Evolutionary conservation across 2,888 invertebrate species (phyloP), one percentile per base, ranked within the genome.

Genomic region (Amphipoea oculea): DNA sequence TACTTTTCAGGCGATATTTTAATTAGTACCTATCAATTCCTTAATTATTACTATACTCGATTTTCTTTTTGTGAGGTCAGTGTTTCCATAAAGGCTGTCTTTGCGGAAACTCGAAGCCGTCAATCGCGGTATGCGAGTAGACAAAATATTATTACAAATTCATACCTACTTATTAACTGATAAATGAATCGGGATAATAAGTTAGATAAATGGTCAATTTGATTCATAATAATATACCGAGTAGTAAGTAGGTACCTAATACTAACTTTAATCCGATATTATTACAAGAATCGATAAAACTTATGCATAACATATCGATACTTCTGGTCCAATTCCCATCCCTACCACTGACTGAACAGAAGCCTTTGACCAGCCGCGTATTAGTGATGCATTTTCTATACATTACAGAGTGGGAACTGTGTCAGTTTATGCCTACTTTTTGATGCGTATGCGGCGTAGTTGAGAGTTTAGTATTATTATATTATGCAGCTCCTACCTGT

Each of bases 331-430:
- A 5, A 9, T 67, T 23, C 14, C 36, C 14, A 67, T 74, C 82
- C 60, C 86, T 65, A 83, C 76, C 84, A 85, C 84, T 86, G 89
- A 89, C 85, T 89, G 63, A 29, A 87, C 81, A 57, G 66, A 73
- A 85, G 72, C 68, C 76, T 76, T 72, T 85, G 63, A 76, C 73
- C 71, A 72, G n/a, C 54, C 66, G 65, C 70, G 73, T 88, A 60
- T 88, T 86, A 88, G 72, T 75, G 42, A 57, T 80, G 83, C 70
- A 84, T 78, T 84, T 84, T 86, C 73, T 84, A 83, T 74, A 82
- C 54, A 63, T 70, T 74, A 70, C 75, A 74, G 20, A 57, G 17
- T 62, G 60, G 67, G 6, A 71, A 72, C 45, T 62, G 20, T 69
- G 57, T 76, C 45, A 67, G 57, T 62, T 54, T 66, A 65, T 63